Base-by-base conservation (phyloP, 2,888 invertebrate genomes). In the Lysandra coridon region DNA sequence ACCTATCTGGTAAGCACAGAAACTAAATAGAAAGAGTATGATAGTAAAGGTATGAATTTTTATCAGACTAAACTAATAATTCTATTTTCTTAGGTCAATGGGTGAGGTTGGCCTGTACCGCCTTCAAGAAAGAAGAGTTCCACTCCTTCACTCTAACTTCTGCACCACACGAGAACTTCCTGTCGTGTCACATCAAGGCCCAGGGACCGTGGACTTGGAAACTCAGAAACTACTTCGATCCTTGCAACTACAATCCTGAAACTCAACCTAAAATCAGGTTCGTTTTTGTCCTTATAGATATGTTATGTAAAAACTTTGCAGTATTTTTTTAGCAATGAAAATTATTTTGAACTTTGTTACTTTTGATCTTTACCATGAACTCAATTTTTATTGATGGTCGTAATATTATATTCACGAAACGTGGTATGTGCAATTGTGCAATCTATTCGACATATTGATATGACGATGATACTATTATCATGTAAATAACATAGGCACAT, bases 131-230 rank as follows among this genome's bases (percentile, higher is more conserved):
- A 12, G 97, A 97, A 85, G 99, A 99, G 90, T 98, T 98, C 91
- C 99, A 99, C 90, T 98, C 99, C 17, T 98, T 99, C 89, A 99
- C 99, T 0, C 90, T 99, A 78, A 99, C 99, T 0, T 99, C 99
- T 14, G 98, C 99, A 0, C 99, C 99, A 0, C 99, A 99, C 86
- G 98, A 99, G 90, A 98, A 98, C 90, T 98, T 97, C 89, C 95
- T 99, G 14, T 98, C 98, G 3, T 98, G 99, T 86, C 99, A 99
- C 88, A 99, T 99, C 83, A 99, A 99, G 83, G 96, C 96, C 0
- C 96, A 96, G 87, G 97, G 99, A 0, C 99, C 99, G 0, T 99
- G 99, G 99, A 99, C 99, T 0, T 99, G 99, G 99, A 99, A 99
- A 85, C 92, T 99, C 37, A 95, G 99, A 76, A 98, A 99, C 89